Conservation (phyloP, 2,113 vertebrate species). For the Nothocercus julius region DNA sequence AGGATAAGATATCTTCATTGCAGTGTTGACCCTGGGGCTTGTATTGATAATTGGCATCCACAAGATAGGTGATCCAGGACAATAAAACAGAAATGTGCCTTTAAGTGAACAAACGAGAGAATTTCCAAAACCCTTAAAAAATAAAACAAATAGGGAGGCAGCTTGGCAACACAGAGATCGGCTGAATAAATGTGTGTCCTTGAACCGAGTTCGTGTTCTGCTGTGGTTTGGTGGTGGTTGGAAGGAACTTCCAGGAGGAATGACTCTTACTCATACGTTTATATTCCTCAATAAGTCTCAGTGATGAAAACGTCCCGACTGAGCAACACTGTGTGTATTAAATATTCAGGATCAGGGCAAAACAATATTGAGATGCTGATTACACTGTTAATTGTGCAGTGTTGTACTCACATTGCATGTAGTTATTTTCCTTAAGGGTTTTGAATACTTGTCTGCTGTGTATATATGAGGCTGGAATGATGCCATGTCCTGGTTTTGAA, state of each 20-base stretch:
- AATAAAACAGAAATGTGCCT: slow-evolving; percentile 34
- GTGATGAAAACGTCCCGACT: slow-evolving; percentile 3
- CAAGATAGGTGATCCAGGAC: not conserved
- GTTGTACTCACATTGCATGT: not conserved
- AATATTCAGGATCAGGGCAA: not conserved
- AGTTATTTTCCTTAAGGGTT: not conserved
- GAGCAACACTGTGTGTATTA: not conserved
- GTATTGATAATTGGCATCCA: not conserved
- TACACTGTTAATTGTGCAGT: not conserved
- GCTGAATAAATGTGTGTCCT: slow-evolving; percentile 63
- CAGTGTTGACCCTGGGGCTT: not conserved
- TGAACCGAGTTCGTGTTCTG: slow-evolving; percentile 55
- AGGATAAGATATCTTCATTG: slow-evolving; percentile 1
- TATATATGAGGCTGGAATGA: not conserved
- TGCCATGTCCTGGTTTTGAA: not conserved
- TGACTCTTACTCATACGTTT: slow-evolving; percentile 21
- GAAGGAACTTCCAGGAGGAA: not conserved
- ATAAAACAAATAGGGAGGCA: slow-evolving; percentile 36
- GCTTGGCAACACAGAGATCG: slow-evolving; percentile 47
- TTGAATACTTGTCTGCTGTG: not conserved
- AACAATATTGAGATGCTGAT: not conserved
- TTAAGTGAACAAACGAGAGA: slow-evolving; percentile 44
- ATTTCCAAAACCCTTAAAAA: slow-evolving; percentile 22
- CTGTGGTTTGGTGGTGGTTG: slow-evolving; percentile 56
- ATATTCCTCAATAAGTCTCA: not conserved